These are phyloP conservation scores for Ostrea denselamellosa DNA, from an alignment of 1,140 invertebrate species.

Conservation along the genomic window DNA sequence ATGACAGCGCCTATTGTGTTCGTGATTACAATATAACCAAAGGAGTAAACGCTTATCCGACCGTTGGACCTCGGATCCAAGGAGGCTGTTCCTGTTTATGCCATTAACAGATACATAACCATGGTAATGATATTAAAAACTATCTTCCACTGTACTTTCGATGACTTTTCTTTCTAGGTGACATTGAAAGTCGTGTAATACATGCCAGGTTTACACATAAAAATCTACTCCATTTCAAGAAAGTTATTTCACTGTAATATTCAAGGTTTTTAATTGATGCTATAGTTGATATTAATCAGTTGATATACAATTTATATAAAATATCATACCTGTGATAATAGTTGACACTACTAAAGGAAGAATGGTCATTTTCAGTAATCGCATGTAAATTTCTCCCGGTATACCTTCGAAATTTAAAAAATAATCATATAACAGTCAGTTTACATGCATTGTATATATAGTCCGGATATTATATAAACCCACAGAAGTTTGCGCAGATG, in stretches of 20 bases:
- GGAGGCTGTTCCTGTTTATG: constrained; percentile 24
- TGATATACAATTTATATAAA: neutral
- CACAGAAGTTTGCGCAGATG: no score
- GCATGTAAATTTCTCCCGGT: constrained; percentile 11
- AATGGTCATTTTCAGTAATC: constrained; percentile 10
- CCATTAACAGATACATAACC: neutral
- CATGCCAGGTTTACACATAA: no score
- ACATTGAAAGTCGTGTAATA: no score
- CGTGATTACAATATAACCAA: constrained; percentile 21
- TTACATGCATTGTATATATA: no score
- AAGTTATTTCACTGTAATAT: no score
- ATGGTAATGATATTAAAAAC: neutral
- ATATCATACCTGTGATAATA: neutral
- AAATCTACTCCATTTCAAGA: no score
- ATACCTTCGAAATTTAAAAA: neutral
- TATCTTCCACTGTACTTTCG: neutral
- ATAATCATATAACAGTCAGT: no score
- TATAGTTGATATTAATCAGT: no score
- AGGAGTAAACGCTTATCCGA: neutral
- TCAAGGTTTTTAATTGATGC: no score
- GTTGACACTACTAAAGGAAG: constrained; percentile 13
- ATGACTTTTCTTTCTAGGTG: neutral
- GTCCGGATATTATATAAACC: no score
- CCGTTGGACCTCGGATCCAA: constrained; percentile 40
- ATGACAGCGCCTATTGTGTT: constrained; percentile 51